Base-by-base conservation (phyloP, 2,888 invertebrate species). In the Amaurobius ferox region DNA sequence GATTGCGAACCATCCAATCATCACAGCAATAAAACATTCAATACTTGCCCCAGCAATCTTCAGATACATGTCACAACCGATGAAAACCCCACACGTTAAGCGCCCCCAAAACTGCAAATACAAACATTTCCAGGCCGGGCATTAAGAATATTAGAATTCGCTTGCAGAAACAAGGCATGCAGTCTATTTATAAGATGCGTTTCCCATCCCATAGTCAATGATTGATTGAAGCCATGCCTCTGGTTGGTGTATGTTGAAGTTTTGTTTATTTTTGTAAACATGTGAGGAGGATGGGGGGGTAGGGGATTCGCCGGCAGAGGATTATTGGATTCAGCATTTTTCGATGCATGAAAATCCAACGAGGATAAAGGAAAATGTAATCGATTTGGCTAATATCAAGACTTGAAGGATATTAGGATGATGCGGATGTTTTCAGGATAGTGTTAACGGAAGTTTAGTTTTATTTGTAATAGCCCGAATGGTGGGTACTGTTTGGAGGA, bases 131-230 rank as follows among this genome's bases (percentile, higher is more conserved):
- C 13, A 39, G n/a, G 19, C 6, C 35, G 62, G 29, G 73, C 80
- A 80, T 80, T 80, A 80, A 74, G 74, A 68, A 70, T 74, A 80
- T 80, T 80, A 73, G 73, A 80, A 80, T 40, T 61, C 64, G 55
- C 55, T 23, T 19, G 3, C 19, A 55, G 11, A n/a, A 55, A 19
- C 19, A 55, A 23, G 19, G 32, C 32, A 32, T 32, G 32, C 1
- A 66, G 66, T 35, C 66, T 80, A 74, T 80, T 74, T 73, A 70
- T 70, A 71, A 70, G 62, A 70, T 62, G 70, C 68, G 68, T 73
- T 80, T 61, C 74, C 26, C 62, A 28, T 44, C 26, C 13, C 30
- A 64, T 30, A 30, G 26, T n/a, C 62, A 39, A 30, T 80, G 80
- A 80, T 80, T 61, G 80, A 80, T 80, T 29, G 67, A 40, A 74